Conservation (phyloP, 2,888 invertebrate species). For the Tinea pellionella region DNA sequence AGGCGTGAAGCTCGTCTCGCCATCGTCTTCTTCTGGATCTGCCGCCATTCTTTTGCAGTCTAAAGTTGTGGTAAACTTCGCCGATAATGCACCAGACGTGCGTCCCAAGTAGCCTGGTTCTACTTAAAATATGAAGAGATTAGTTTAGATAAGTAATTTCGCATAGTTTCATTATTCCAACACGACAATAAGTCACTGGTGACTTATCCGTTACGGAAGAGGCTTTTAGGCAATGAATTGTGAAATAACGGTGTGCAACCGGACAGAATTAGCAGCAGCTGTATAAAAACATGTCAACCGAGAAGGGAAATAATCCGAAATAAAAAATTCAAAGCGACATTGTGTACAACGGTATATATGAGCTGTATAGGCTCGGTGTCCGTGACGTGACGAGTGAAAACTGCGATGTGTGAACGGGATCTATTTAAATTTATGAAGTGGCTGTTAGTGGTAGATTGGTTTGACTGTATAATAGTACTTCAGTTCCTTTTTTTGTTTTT, state of each 20-base stretch:
- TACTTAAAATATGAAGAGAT: too few species aligned
- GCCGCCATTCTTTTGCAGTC: too few species aligned
- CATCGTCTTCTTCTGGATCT: too few species aligned
- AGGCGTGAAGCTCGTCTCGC: too few species aligned
- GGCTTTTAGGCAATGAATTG: not conserved
- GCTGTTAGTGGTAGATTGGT: not conserved
- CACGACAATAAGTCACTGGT: not conserved
- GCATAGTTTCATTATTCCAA: too few species aligned
- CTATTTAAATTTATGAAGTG: not conserved
- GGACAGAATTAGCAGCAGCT: not conserved
- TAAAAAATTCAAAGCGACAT: conserved; percentile 51
- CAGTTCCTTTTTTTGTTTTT: too few species aligned
- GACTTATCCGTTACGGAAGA: not conserved
- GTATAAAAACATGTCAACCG: conserved; percentile 20
- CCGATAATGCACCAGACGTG: too few species aligned
- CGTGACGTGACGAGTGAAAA: not conserved
- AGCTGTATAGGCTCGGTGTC: not conserved
- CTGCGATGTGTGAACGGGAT: not conserved
- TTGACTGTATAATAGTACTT: not conserved
- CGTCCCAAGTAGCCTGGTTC: too few species aligned
- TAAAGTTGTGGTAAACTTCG: too few species aligned
- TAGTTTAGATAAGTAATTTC: too few species aligned
- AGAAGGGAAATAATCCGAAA: conserved; percentile 46
- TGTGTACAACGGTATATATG: conserved; percentile 21
- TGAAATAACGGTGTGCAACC: not conserved